Conservation (phyloP, 1,140 invertebrate species). For the Cardiocondyla obscurior region DNA sequence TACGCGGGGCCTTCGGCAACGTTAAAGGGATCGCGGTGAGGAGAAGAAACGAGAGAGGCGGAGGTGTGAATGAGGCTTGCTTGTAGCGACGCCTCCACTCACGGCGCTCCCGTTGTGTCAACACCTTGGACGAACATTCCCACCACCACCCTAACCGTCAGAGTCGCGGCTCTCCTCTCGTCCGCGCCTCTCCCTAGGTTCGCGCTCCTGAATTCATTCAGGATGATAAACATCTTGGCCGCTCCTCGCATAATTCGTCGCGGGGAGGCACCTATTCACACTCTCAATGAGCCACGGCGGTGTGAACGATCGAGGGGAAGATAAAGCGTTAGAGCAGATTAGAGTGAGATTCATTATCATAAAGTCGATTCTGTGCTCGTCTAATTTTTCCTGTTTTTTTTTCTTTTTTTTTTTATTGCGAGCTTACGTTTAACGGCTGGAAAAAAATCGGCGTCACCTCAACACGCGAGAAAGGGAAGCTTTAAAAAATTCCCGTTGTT, state of each 20-base stretch:
- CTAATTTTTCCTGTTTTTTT: too few relatives aligned
- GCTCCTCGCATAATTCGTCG: slow-evolving; percentile 73
- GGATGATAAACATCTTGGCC: slow-evolving; percentile 77
- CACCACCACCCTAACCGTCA: slow-evolving; percentile 61
- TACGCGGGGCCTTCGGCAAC: slow-evolving; percentile 6
- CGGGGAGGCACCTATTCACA: slow-evolving; percentile 69
- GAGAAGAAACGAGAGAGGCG: slow-evolving; percentile 70
- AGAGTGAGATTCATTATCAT: background rate
- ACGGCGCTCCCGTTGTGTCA: slow-evolving; percentile 73
- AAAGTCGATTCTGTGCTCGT: background rate
- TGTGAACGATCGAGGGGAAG: slow-evolving; percentile 61
- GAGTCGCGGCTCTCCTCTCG: slow-evolving; percentile 29
- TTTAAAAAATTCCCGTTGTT: too few relatives aligned
- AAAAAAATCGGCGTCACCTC: background rate
- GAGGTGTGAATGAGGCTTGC: slow-evolving; percentile 78
- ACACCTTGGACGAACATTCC: slow-evolving; percentile 73
- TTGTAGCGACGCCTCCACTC: slow-evolving; percentile 74
- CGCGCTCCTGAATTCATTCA: slow-evolving; percentile 73
- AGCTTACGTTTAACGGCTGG: background rate
- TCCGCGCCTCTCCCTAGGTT: slow-evolving; percentile 45
- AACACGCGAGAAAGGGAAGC: background rate
- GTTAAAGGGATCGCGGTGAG: slow-evolving; percentile 51
- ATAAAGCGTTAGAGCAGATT: background rate
- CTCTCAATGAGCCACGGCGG: slow-evolving; percentile 65
- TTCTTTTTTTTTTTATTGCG: background rate